These are phyloP conservation scores for Holotrichia oblita DNA, from an alignment of 1,140 invertebrate genomes.

Conservation along the genomic window DNA sequence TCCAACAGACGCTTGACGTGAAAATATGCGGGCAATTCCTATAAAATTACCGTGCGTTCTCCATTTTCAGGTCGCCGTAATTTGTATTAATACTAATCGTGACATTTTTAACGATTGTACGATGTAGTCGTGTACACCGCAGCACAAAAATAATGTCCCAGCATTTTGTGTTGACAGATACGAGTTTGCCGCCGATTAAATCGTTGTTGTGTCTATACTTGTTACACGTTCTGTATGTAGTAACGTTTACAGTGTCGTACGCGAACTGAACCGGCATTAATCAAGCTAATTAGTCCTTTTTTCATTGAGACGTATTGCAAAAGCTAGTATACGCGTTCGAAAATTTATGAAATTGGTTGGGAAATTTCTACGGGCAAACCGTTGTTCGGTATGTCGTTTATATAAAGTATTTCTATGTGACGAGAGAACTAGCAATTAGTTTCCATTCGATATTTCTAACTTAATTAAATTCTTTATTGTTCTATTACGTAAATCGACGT, in stretches of 20 bases:
- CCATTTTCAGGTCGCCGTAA: not conserved
- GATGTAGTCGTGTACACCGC: too few species aligned
- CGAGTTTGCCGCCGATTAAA: not conserved
- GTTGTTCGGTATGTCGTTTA: not conserved
- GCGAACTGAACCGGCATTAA: not conserved
- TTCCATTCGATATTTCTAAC: constrained; percentile 3
- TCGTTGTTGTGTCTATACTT: not conserved
- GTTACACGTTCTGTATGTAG: not conserved
- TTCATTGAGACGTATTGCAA: not conserved
- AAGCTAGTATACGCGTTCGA: not conserved
- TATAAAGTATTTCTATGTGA: not conserved
- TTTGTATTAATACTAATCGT: constrained; percentile 14
- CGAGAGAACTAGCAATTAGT: not conserved
- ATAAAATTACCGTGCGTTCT: not conserved
- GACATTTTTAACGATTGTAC: too few species aligned
- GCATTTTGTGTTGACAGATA: too few species aligned
- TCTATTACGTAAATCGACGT: not conserved
- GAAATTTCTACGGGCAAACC: not conserved
- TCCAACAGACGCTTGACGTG: not conserved
- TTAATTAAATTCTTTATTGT: too few species aligned
- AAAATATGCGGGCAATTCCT: not conserved
- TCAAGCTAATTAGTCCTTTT: constrained; percentile 1
- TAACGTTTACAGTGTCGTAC: not conserved
- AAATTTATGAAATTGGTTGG: constrained; percentile 13
- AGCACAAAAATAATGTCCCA: too few species aligned